Percentiles rank a stretch among this genome's conserved stretches.
phyloP scores from a whole-genome alignment of 2,113 vertebrate species.

The Apodemus sylvaticus region DNA sequence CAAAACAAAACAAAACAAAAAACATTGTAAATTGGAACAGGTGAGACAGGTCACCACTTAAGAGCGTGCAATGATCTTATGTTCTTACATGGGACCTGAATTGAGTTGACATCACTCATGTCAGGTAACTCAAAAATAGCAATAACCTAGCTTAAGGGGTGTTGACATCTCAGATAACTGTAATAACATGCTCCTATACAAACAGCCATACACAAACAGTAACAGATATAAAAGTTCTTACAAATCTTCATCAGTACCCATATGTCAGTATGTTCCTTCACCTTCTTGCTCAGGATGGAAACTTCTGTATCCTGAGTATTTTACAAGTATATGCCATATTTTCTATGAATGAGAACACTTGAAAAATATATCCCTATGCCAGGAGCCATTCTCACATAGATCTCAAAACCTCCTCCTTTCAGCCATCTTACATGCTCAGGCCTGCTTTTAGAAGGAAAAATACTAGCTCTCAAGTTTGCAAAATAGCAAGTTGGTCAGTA shows the following conservation, averaged over 20 bases:
- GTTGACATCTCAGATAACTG: neutral
- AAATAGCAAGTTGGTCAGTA: no score
- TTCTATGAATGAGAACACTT: neutral
- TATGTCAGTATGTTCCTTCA: neutral
- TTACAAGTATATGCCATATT: neutral
- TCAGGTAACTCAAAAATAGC: neutral
- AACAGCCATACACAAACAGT: neutral
- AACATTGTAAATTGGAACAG: neutral
- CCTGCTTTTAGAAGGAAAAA: no score
- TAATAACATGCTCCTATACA: neutral
- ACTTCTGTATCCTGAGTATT: neutral
- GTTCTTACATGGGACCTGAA: neutral
- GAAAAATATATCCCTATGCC: neutral
- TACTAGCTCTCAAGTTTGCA: no score
- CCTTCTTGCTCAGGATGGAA: neutral
- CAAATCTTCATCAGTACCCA: no score
- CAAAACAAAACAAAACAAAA: no score
- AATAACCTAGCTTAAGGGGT: neutral
- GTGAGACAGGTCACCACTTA: neutral
- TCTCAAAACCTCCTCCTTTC: no score
- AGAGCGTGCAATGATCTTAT: neutral
- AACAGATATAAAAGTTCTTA: neutral
- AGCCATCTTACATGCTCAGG: no score
- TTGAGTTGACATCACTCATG: no score
- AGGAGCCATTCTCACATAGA: no score